Conservation (phyloP, 2,888 invertebrate genomes). For the Macrophya annulata region DNA sequence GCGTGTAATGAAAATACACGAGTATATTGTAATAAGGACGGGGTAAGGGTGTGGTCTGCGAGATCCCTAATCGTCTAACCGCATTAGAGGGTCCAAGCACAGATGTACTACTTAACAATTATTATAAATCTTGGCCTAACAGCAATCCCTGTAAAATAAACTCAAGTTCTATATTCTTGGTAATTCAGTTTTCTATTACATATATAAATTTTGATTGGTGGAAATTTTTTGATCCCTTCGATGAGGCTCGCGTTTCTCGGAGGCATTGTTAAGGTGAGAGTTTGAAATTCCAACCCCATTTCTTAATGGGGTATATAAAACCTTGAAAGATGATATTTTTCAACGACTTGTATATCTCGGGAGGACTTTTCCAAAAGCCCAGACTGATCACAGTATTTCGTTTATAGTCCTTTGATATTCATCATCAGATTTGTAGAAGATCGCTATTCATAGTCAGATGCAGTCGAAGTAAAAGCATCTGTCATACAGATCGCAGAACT, state of each 20-base stretch:
- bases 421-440: background rate
- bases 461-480: background rate
- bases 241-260: background rate
- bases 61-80: slow-evolving; percentile 24
- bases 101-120: slow-evolving; percentile 31
- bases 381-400: background rate
- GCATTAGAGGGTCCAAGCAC: slow-evolving; percentile 27
- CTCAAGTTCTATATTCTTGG: background rate
- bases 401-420: background rate
- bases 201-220: background rate
- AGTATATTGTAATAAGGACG: background rate
- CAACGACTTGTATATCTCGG: background rate
- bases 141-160: background rate
- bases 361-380: background rate
- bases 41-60: background rate
- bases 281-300: background rate
- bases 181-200: background rate
- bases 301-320: background rate
- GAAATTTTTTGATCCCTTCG: background rate
- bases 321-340: background rate
- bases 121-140: background rate
- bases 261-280: background rate
- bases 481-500: background rate
- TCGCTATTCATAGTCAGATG: background rate
- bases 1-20: slow-evolving; percentile 9